phyloP scores from a whole-genome alignment of 1,140 invertebrate genomes.

The Danaus melanippus region DNA sequence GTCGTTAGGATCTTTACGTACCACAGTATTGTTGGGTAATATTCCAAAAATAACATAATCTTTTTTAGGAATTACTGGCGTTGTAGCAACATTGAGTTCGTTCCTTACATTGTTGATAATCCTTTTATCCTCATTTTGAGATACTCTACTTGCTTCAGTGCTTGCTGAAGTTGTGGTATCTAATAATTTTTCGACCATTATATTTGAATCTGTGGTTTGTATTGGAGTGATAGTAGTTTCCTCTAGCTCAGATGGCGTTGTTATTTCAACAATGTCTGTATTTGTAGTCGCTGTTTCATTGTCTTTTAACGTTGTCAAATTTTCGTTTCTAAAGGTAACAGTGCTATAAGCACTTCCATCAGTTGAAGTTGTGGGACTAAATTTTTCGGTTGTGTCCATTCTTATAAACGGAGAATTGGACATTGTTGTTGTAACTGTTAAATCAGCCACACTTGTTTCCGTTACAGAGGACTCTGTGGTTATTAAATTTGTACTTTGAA shows the following conservation, averaged over 20 bases:
- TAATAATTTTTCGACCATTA: constrained; percentile 38
- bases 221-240: constrained; percentile 33
- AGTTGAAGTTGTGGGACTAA: too few species aligned
- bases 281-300: constrained; percentile 28
- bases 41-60: constrained; percentile 82
- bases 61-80: constrained; percentile 68
- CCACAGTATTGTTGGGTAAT: constrained; percentile 81
- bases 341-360: too few species aligned
- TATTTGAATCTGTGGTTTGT: constrained; percentile 27
- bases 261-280: constrained; percentile 25
- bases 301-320: constrained; percentile 15
- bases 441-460: constrained; percentile 15
- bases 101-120: constrained; percentile 22
- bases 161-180: constrained; percentile 41
- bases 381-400: constrained; percentile 10
- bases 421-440: constrained; percentile 25
- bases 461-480: constrained; percentile 7
- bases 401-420: constrained; percentile 21
- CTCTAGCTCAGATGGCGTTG: constrained; percentile 24
- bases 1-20: constrained; percentile 79
- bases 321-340: too few species aligned
- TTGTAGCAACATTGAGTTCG: constrained; percentile 27
- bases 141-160: constrained; percentile 52
- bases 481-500: constrained; percentile 11
- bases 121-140: constrained; percentile 31